Percentiles rank a stretch among this genome's conserved stretches.
Conservation (phyloP, 2,797 vertebrate species). For the Coracias cyanogaster region DNA sequence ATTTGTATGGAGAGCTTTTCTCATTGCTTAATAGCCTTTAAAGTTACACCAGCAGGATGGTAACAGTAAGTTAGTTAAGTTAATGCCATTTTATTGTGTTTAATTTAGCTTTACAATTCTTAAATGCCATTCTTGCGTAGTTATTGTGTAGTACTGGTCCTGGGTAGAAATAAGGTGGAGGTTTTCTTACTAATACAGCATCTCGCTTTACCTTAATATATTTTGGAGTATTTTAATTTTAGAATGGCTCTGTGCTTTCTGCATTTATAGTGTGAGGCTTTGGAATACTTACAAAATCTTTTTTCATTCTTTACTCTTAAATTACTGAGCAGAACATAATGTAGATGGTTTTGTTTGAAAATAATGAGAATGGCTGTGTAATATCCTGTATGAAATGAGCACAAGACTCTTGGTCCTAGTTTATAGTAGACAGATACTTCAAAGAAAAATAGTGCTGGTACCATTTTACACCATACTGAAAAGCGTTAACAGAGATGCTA, state of each 20-base stretch:
- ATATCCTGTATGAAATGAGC: slow-evolving; percentile 27
- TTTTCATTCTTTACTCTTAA: background rate
- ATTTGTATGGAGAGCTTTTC: background rate
- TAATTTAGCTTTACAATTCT: background rate
- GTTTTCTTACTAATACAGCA: background rate
- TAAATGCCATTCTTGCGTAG: background rate
- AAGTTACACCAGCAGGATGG: background rate
- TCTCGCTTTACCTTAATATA: background rate
- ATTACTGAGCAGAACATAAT: background rate
- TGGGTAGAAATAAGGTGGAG: background rate
- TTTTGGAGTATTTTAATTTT: slow-evolving; percentile 1
- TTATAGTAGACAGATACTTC: background rate
- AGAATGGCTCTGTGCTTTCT: background rate
- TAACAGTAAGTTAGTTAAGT: background rate
- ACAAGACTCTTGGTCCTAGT: background rate
- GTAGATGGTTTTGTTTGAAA: background rate
- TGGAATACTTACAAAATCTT: background rate
- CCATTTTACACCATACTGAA: background rate
- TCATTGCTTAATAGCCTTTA: background rate
- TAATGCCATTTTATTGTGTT: background rate
- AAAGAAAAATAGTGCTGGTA: background rate
- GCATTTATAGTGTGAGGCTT: slow-evolving; percentile 7
- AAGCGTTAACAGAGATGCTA: background rate
- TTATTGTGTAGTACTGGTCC: background rate
- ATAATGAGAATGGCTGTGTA: background rate